phyloP scores from a whole-genome alignment of 2,113 vertebrate species.

The Microcebus tavaratra region DNA sequence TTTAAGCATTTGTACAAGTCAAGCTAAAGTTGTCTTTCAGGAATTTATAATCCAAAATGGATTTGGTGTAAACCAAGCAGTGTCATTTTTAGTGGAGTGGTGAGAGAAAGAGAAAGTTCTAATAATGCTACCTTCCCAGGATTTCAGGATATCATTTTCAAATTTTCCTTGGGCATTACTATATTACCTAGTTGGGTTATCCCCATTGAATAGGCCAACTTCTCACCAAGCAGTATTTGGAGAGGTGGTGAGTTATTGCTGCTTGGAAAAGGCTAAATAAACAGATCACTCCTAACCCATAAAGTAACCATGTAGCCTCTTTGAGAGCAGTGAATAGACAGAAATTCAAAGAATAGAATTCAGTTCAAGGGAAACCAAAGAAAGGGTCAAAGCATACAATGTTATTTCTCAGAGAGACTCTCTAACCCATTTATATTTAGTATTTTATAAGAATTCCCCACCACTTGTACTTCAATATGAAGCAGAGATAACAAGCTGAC shows the following conservation, averaged over 20 bases:
- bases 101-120: neutral
- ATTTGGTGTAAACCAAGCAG: neutral
- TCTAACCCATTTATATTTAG: neutral
- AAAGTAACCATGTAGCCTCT: neutral
- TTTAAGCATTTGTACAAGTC: neutral
- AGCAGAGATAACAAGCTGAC: conserved; percentile 1
- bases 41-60: neutral
- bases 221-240: neutral
- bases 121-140: neutral
- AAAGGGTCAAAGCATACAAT: neutral
- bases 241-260: neutral
- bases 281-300: neutral
- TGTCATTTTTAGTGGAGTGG: neutral
- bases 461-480: neutral
- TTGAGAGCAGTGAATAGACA: neutral
- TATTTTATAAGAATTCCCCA: neutral
- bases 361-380: neutral
- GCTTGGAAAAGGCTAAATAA: neutral
- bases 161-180: neutral
- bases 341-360: neutral
- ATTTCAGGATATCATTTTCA: neutral
- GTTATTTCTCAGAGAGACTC: neutral
- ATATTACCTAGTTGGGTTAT: neutral
- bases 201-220: neutral
- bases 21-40: neutral